Conservation (phyloP, 2,113 vertebrate genomes). For the Archocentrus centrarchus region DNA sequence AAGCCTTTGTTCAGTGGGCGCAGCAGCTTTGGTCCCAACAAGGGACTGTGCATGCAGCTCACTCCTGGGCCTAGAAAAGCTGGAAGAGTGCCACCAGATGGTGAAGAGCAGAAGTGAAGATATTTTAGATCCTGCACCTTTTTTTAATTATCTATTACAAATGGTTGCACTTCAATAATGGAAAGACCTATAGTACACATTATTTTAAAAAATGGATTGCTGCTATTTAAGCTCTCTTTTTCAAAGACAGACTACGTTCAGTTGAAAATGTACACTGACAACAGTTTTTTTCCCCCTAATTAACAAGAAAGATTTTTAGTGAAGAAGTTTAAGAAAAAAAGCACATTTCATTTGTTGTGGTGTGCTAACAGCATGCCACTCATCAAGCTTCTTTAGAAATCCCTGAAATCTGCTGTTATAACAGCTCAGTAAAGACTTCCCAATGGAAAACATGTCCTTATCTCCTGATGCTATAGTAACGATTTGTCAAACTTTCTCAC, state of each 20-base stretch:
- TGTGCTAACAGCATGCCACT: background rate
- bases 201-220: background rate
- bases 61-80: constrained; percentile 55
- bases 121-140: constrained; percentile 28
- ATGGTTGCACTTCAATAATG: background rate
- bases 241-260: background rate
- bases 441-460: background rate
- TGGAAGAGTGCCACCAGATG: constrained; percentile 84
- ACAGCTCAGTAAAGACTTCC: constrained; percentile 12
- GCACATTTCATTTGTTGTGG: background rate
- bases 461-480: constrained; percentile 19
- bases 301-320: background rate
- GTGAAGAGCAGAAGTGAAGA: constrained; percentile 73
- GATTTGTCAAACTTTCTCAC: constrained; percentile 54
- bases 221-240: background rate
- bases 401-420: constrained; percentile 16
- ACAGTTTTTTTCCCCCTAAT: background rate
- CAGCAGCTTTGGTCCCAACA: constrained; percentile 58
- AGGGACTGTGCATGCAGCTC: constrained; percentile 35
- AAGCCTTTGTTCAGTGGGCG: constrained; percentile 74
- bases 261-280: background rate
- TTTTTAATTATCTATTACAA: constrained; percentile 10
- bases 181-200: background rate
- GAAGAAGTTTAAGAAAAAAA: background rate
- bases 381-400: background rate